Conservation (phyloP, 2,888 invertebrate species). For the Itoplectis maculator region DNA sequence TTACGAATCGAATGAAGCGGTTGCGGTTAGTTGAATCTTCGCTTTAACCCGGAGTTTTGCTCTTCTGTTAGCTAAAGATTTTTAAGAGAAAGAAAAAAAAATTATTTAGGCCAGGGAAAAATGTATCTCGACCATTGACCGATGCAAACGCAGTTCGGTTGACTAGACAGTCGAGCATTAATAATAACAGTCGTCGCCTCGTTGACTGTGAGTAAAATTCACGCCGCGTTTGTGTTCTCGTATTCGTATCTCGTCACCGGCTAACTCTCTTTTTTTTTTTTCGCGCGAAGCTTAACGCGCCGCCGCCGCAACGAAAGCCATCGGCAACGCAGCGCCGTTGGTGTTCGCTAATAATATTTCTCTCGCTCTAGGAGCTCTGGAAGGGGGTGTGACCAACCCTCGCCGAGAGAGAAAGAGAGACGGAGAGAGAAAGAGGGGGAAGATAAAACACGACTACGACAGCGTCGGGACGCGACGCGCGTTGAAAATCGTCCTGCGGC, state of each 20-base stretch:
- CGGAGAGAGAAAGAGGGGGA: slow-evolving; percentile 5
- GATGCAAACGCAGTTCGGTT: background rate
- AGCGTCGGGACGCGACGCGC: slow-evolving; percentile 62
- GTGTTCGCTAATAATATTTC: slow-evolving; percentile 61
- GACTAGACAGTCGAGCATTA: background rate
- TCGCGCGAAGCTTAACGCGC: slow-evolving; percentile 28
- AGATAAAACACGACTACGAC: slow-evolving; percentile 37
- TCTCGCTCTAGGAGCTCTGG: slow-evolving; percentile 26
- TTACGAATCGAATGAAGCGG: background rate
- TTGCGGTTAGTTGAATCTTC: background rate
- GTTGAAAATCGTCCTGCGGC: slow-evolving; percentile 61
- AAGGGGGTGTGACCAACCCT: background rate
- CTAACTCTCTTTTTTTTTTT: slow-evolving; percentile 42
- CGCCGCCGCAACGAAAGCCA: slow-evolving; percentile 29
- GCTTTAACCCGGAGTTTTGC: no score
- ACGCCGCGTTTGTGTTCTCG: slow-evolving; percentile 48
- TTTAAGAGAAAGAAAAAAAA: background rate
- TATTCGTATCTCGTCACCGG: slow-evolving; percentile 61
- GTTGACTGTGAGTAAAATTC: background rate
- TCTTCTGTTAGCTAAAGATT: background rate
- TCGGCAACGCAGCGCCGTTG: slow-evolving; percentile 30
- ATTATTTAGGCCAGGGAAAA: no score
- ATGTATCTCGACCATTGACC: background rate
- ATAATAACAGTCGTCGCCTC: background rate
- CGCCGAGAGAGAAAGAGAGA: slow-evolving; percentile 22